These are phyloP conservation scores for Cynodonichthys magdalenae DNA, from an alignment of 2,797 vertebrate species.

Conservation along the genomic window DNA sequence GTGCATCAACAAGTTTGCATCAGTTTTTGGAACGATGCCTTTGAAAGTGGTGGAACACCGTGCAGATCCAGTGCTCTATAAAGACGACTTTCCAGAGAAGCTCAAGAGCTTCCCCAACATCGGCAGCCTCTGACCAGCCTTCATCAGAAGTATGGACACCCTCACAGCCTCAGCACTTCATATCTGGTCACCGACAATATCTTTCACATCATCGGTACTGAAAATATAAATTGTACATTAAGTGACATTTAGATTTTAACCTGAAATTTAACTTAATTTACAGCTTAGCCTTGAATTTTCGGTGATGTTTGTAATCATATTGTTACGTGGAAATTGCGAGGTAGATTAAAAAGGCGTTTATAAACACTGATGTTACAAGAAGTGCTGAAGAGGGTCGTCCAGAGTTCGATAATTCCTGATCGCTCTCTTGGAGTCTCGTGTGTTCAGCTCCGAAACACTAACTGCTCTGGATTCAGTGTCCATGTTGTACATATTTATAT, in stretches of 20 bases:
- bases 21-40: slow-evolving; percentile 97
- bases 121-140: slow-evolving; percentile 88
- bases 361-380: slow-evolving; percentile 16
- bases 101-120: slow-evolving; percentile 99
- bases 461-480: slow-evolving; percentile 46
- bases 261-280: slow-evolving; percentile 3
- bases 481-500: slow-evolving; percentile 65
- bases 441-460: too few species aligned
- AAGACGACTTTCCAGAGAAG: slow-evolving; percentile 98
- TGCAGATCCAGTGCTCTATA: slow-evolving; percentile 96
- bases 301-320: slow-evolving; percentile 1
- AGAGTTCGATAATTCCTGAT: slow-evolving; percentile 15
- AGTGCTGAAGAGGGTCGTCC: slow-evolving; percentile 3
- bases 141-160: slow-evolving; percentile 12
- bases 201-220: slow-evolving; percentile 15
- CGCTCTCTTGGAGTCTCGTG: too few species aligned
- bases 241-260: slow-evolving; percentile 1
- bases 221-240: neutral
- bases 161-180: slow-evolving; percentile 24
- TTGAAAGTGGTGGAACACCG: slow-evolving; percentile 98
- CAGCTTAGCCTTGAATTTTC: neutral
- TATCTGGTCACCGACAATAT: slow-evolving; percentile 1
- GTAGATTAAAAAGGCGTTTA: neutral
- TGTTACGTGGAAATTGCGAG: slow-evolving; percentile 1
- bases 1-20: slow-evolving; percentile 99